Evolutionary conservation across 1,140 invertebrate species (phyloP).

Genomic region (Drosophila miranda): DNA sequence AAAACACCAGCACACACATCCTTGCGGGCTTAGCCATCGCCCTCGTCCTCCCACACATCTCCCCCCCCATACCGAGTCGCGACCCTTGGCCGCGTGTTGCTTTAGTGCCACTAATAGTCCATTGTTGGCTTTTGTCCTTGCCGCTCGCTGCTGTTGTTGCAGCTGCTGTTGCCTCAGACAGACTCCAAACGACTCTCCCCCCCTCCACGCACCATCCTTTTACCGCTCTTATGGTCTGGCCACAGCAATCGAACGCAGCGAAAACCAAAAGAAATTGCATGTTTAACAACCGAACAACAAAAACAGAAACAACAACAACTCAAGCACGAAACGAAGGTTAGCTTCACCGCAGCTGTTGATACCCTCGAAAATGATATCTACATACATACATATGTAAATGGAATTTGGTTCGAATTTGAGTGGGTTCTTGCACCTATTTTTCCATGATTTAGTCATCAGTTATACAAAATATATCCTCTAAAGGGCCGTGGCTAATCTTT

Average conservation of each 20-base stretch:
- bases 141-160: slow-evolving; percentile 49
- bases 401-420: too few relatives aligned
- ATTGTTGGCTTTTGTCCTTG: slow-evolving; percentile 79
- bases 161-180: slow-evolving; percentile 20
- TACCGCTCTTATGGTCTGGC: slow-evolving; percentile 13
- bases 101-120: slow-evolving; percentile 80
- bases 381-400: too few relatives aligned
- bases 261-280: slow-evolving; percentile 75
- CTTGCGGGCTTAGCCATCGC: slow-evolving; percentile 46
- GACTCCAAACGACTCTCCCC: not conserved
- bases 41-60: not conserved
- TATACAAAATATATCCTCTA: not conserved
- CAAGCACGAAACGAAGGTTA: slow-evolving; percentile 3
- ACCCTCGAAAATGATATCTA: too few relatives aligned
- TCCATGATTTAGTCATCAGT: too few relatives aligned
- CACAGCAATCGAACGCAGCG: slow-evolving; percentile 66
- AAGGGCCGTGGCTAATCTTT: too few relatives aligned
- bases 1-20: slow-evolving; percentile 9
- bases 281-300: slow-evolving; percentile 52
- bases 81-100: slow-evolving; percentile 57
- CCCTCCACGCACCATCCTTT: not conserved
- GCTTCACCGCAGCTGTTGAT: too few relatives aligned
- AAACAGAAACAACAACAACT: slow-evolving; percentile 41
- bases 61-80: slow-evolving; percentile 10
- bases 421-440: too few relatives aligned